Evolutionary conservation across 2,888 invertebrate genomes (phyloP).

Genomic region (Leucania comma): DNA sequence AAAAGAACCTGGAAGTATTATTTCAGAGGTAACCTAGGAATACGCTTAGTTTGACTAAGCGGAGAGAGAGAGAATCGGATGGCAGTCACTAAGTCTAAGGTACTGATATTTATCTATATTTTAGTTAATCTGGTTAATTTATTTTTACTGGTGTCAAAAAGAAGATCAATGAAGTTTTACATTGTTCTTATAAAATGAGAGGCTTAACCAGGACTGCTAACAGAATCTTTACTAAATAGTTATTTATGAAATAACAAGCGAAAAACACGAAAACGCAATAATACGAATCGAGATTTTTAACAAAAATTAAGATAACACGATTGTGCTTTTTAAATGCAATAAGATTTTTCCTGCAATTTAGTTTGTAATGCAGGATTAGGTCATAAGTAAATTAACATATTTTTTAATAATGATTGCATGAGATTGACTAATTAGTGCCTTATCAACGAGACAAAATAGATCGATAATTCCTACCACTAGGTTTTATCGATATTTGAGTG

Average conservation of each 20-base stretch:
- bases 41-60: not conserved
- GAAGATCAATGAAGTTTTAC: not conserved
- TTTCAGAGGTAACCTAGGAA: not conserved
- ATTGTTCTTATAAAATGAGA: conserved; percentile 1
- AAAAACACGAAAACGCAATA: conserved; percentile 39
- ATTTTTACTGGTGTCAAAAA: not conserved
- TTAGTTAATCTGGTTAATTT: not conserved
- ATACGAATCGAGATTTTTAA: conserved; percentile 44
- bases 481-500: conserved; percentile 24
- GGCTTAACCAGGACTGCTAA: conserved; percentile 7
- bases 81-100: conserved; percentile 3
- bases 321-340: conserved; percentile 31
- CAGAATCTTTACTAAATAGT: conserved; percentile 33
- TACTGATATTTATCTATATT: conserved; percentile 5
- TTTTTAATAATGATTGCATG: conserved; percentile 31
- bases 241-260: conserved; percentile 34
- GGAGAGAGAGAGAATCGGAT: not conserved
- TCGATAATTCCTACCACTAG: conserved; percentile 29
- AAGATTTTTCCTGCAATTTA: conserved; percentile 31
- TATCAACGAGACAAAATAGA: conserved; percentile 14
- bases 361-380: conserved; percentile 19
- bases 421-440: conserved; percentile 40
- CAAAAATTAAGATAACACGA: conserved; percentile 18
- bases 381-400: conserved; percentile 7
- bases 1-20: not conserved